Evolutionary conservation across 2,113 vertebrate species (phyloP).

Genomic region (Arenaria interpres): DNA sequence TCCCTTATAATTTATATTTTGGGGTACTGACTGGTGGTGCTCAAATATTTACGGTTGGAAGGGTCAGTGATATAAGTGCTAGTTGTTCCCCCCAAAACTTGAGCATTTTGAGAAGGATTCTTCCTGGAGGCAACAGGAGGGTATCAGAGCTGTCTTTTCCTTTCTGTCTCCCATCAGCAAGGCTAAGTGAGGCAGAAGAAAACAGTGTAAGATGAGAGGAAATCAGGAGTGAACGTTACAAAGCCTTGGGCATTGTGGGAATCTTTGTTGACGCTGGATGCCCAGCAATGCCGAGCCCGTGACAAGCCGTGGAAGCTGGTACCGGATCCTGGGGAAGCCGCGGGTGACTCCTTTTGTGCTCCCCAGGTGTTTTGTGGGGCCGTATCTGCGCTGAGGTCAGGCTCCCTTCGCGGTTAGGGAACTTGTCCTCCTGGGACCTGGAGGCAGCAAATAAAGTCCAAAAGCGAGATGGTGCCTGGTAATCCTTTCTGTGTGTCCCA

Average conservation of each 20-base stretch:
- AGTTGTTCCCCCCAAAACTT: neutral
- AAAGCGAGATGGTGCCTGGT: neutral
- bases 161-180: neutral
- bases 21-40: neutral
- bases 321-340: neutral
- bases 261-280: neutral
- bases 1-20: neutral
- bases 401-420: neutral
- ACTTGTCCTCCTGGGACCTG: neutral
- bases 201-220: neutral
- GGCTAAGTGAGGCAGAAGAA: neutral
- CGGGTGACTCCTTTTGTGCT: neutral
- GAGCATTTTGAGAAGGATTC: neutral
- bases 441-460: neutral
- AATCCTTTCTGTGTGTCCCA: neutral
- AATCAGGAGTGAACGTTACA: neutral
- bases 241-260: neutral
- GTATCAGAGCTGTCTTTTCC: neutral
- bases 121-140: neutral
- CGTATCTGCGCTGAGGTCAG: neutral
- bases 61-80: neutral
- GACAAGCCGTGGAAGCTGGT: neutral
- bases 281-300: neutral
- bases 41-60: neutral
- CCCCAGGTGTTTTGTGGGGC: rapidly evolving